A percentile compares a stretch with the other conserved stretches of the same genome.
phyloP scores from a whole-genome alignment of 64 coral and sea anemone genomes.

The Pocillopora damicornis region DNA sequence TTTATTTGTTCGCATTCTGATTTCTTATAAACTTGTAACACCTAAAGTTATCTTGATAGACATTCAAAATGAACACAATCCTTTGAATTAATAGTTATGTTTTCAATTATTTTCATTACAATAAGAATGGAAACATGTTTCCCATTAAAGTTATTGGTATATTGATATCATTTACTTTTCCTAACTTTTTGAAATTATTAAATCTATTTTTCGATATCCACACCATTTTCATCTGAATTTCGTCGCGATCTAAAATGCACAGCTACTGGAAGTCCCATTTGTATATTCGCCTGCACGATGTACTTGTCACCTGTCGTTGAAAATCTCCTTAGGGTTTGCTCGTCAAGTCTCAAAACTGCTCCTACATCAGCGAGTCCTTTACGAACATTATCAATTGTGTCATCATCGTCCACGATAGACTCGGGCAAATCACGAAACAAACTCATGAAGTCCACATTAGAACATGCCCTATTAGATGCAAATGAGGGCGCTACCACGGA shows the following conservation, averaged over 20 bases:
- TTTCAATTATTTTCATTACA: background rate
- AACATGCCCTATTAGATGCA: background rate
- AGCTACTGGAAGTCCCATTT: constrained; percentile 69
- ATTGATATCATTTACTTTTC: no score
- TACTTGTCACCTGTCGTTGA: constrained; percentile 81
- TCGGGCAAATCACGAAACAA: constrained; percentile 61
- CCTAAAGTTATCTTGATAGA: no score
- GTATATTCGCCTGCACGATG: constrained; percentile 72
- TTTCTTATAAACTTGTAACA: no score
- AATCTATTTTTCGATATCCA: background rate
- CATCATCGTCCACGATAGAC: constrained; percentile 86
- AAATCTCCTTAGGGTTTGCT: constrained; percentile 65
- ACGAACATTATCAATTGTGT: constrained; percentile 72
- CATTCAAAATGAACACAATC: no score
- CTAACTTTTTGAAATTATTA: background rate
- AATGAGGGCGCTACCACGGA: background rate
- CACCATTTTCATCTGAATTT: background rate
- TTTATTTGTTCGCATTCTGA: no score
- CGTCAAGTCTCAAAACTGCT: constrained; percentile 66
- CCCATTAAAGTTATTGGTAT: background rate
- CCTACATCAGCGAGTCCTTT: constrained; percentile 73
- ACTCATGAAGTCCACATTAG: constrained; percentile 41
- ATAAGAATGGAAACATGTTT: background rate
- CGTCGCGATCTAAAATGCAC: constrained; percentile 42
- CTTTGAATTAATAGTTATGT: no score